Evolutionary conservation across 2,113 vertebrate genomes (phyloP), one percentile per base, ranked within the genome.

Genomic region (Oreocharis arfaki): DNA sequence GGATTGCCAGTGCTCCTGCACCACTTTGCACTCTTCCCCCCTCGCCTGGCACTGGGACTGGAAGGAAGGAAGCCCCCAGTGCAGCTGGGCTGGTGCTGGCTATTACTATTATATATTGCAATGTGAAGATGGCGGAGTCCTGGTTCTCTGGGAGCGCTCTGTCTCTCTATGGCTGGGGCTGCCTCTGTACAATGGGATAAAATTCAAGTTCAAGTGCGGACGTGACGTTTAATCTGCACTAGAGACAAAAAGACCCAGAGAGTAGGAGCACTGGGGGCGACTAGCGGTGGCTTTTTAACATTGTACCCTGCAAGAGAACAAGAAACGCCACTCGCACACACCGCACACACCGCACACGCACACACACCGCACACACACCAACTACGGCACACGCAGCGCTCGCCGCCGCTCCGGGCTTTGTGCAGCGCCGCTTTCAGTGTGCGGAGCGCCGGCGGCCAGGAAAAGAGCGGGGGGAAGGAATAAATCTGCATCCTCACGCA

Each of bases 121-220:
- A 97, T 98, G 98, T 98, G 98, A 98, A 98, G 98, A 98, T 98
- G 98, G 98, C 98, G 98, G 98, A 98, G 98, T 98, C 98, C 98
- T 98, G 98, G 98, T 98, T 98, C 98, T 98, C 98, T 98, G 98
- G 98, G 98, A 98, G 98, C 98, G 98, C 99, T 99, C 98, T 98
- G 98, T 98, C 98, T 98, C 97, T 98, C 98, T 98, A 98, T 98
- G 98, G 98, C 98, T 98, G 98, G 98, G 98, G 98, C 98, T 99
- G 98, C 98, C 98, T 99, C 99, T 98, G 98, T 99, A 99, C 98
- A 99, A 98, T 98, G 99, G 99, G 98, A 99, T 98, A 99, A 99
- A 99, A 99, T 99, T 99, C 99, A 99, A 99, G 99, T 99, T 99
- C 99, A 99, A 99, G 99, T 99, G 99, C 99, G 99, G 99, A 99